A percentile compares a stretch with the other conserved stretches of the same genome.
Conservation (phyloP, 2,797 vertebrate species). For the Pogonophryne albipinna region DNA sequence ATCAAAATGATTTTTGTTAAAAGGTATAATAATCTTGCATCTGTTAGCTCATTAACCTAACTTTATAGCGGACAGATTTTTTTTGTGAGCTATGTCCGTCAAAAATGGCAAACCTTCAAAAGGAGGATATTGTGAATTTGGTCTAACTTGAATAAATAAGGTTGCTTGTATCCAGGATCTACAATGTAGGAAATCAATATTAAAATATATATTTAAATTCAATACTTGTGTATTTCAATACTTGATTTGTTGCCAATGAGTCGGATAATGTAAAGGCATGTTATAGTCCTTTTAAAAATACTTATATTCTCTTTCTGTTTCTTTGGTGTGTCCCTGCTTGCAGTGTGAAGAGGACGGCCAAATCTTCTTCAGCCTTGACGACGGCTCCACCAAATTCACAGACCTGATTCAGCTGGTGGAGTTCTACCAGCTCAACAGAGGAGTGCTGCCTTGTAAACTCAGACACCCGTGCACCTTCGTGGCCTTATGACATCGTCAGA, state of each 20-base stretch:
- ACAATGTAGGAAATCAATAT: background rate
- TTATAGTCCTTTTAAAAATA: background rate
- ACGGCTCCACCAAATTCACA: slow-evolving; percentile 97
- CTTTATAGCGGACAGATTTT: background rate
- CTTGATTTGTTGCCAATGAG: background rate
- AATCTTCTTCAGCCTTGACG: slow-evolving; percentile 97
- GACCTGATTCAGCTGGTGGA: slow-evolving; percentile 99
- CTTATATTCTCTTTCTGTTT: background rate
- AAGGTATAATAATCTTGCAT: background rate
- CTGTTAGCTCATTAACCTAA: background rate
- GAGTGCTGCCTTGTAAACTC: slow-evolving; percentile 97
- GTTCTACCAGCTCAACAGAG: slow-evolving; percentile 99
- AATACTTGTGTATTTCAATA: background rate
- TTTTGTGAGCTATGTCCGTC: background rate
- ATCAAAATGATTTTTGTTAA: background rate
- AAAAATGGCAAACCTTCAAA: background rate
- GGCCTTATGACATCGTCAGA: slow-evolving; percentile 94
- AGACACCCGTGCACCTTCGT: slow-evolving; percentile 98
- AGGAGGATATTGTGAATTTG: background rate
- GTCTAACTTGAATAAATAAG: background rate
- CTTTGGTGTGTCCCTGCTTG: background rate
- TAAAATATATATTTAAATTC: background rate
- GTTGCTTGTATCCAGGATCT: background rate
- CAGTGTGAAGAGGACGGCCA: slow-evolving; percentile 98
- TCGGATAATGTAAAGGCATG: background rate